Evolutionary conservation across 1,140 invertebrate genomes (phyloP).

Genomic region (Zaprionus davidi): DNA sequence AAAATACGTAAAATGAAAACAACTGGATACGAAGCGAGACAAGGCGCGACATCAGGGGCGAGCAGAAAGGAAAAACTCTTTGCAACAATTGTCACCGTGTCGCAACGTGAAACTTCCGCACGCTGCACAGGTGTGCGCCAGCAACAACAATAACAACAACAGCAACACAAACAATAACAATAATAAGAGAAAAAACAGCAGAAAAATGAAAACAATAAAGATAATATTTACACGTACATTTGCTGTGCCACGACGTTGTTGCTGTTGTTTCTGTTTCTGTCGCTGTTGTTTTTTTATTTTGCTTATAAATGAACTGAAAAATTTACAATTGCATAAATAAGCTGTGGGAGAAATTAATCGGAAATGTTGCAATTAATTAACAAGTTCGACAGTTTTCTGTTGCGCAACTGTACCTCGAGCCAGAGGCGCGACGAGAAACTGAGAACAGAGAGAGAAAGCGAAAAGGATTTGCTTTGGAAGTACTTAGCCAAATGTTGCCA

Average conservation of each 20-base stretch:
- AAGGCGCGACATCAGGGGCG: not conserved
- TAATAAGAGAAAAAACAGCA: constrained; percentile 22
- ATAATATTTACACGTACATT: constrained; percentile 67
- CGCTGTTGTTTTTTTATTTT: constrained; percentile 17
- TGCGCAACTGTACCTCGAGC: constrained; percentile 22
- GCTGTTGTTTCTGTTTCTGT: constrained; percentile 35
- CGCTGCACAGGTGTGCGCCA: constrained; percentile 50
- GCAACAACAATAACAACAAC: constrained; percentile 8
- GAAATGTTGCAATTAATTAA: constrained; percentile 26
- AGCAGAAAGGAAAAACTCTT: constrained; percentile 27
- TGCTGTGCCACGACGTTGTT: constrained; percentile 30
- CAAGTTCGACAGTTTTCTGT: constrained; percentile 11
- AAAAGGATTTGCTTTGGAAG: constrained; percentile 73
- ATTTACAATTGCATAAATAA: constrained; percentile 64
- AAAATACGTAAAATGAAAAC: constrained; percentile 29
- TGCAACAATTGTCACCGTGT: constrained; percentile 60
- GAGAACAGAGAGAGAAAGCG: constrained; percentile 24
- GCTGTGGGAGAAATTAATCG: constrained; percentile 10
- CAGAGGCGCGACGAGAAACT: not conserved
- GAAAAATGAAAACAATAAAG: constrained; percentile 58
- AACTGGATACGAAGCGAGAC: constrained; percentile 15
- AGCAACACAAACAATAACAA: constrained; percentile 36
- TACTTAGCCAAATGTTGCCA: constrained; percentile 78
- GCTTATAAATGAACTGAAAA: constrained; percentile 54
- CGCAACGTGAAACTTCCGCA: constrained; percentile 53